Evolutionary conservation across 2,113 vertebrate genomes (phyloP).

Genomic region (Cynopterus brachyotis): DNA sequence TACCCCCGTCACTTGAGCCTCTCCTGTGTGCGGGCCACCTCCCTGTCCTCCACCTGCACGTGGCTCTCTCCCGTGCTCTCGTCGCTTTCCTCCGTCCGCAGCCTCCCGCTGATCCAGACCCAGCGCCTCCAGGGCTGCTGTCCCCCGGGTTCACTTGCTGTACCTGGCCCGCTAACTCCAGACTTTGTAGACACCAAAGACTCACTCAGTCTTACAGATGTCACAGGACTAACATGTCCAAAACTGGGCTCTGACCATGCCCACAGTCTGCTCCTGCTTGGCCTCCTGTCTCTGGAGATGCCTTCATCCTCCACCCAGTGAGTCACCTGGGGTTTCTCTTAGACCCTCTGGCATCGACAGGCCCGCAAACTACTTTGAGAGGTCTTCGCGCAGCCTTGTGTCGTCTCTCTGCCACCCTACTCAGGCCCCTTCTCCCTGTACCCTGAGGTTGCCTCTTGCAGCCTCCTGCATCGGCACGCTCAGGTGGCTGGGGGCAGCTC

Average conservation of each 20-base stretch:
- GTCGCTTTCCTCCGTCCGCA: background rate
- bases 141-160: background rate
- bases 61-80: background rate
- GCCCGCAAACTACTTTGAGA: background rate
- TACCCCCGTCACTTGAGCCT: background rate
- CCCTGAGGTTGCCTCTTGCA: no score
- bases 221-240: background rate
- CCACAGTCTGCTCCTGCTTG: background rate
- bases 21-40: background rate
- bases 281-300: background rate
- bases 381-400: background rate
- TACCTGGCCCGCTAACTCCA: background rate
- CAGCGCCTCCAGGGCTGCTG: no score
- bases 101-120: background rate
- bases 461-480: no score
- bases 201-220: background rate
- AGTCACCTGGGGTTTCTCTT: background rate
- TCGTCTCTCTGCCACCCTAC: background rate
- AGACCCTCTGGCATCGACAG: background rate
- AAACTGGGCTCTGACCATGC: background rate
- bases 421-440: background rate
- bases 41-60: background rate
- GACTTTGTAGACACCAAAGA: background rate
- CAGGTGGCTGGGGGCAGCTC: no score
- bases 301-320: background rate